A percentile compares a stretch with the other conserved stretches of the same genome.
These are phyloP conservation scores for Quadriops clusia DNA, from an alignment of 2,888 invertebrate genomes.

Conservation along the genomic window DNA sequence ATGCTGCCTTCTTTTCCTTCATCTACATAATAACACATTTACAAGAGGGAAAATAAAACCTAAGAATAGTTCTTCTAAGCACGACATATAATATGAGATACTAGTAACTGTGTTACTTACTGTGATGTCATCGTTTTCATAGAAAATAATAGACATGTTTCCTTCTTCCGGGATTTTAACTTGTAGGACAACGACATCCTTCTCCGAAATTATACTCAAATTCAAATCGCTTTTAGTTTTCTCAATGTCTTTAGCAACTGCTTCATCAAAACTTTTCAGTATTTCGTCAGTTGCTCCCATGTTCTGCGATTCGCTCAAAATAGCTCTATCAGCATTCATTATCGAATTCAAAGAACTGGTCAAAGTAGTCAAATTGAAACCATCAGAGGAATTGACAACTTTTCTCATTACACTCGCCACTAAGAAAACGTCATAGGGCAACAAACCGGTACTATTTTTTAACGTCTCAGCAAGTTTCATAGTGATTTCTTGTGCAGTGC, in stretches of 20 bases:
- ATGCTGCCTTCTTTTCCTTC: too few species aligned
- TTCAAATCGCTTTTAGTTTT: not conserved
- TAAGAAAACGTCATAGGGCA: constrained; percentile 14
- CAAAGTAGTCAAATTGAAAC: constrained; percentile 23
- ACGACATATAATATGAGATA: too few species aligned
- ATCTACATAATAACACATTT: too few species aligned
- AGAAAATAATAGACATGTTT: too few species aligned
- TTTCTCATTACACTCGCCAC: constrained; percentile 18
- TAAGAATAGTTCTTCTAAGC: too few species aligned
- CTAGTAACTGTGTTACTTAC: too few species aligned
- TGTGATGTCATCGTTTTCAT: too few species aligned
- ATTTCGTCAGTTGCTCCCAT: constrained; percentile 51
- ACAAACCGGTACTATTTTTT: constrained; percentile 3
- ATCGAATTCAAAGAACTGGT: constrained; percentile 39
- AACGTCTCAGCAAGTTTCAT: constrained; percentile 9
- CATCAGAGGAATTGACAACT: constrained; percentile 5
- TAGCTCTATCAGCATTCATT: constrained; percentile 38
- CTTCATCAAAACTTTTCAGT: constrained; percentile 44
- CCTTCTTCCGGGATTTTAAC: not conserved
- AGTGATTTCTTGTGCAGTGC: constrained; percentile 6
- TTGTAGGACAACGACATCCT: too few species aligned
- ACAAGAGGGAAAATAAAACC: too few species aligned
- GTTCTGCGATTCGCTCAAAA: constrained; percentile 31
- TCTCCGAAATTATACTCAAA: constrained; percentile 8
- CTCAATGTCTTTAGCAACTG: constrained; percentile 32